Evolutionary conservation across 1,140 invertebrate species (phyloP), one percentile per base, ranked within the genome.

Genomic region (Cyrtorhinus lividipennis): DNA sequence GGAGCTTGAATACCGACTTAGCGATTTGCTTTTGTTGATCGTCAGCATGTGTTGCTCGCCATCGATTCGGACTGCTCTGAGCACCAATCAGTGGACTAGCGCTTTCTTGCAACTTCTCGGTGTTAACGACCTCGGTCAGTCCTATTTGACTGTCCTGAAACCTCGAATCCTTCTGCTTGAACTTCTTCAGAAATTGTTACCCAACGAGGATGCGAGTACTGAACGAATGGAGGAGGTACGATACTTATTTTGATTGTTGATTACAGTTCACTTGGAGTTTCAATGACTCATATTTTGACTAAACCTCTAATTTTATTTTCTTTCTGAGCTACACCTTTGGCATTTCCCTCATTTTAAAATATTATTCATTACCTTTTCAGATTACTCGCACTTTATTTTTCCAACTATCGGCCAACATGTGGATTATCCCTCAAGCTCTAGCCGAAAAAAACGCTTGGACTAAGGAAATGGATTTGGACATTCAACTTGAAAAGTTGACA

Each of bases 341-440:
- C 30, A 8, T 38, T 38, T 38, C 30, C 30, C 30, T 38, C 30
- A 15, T 38, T 38, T 38, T 15, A 8, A 38, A 38, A 15, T 15
- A 38, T 38, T 38, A 15, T 15, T 38, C 30, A 38, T 38, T 15
- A 38, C 30, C 30, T 38, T 62, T 61, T 45, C 66, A 79, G 72
- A 75, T 83, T 22, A 74, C 81, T 0, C 71, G 74, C 24, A 75
- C 79, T 67, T 68, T 84, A 12, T 79, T 84, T 60, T 66, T 71
- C 27, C 77, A 79, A 63, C 67, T 85, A 10, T 73, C 77, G 15
- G 71, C 75, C 46, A 76, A 78, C 63, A 78, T 83, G 75, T 84
- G 82, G 82, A 72, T 70, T 15, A 71, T 78, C 27, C 79, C 79
- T 20, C 67, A 72, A 30, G 69, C 72, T 38, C 67, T 75, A 20